Evolutionary conservation across 2,888 invertebrate genomes (phyloP).

Genomic region (Epicampocera succincta): DNA sequence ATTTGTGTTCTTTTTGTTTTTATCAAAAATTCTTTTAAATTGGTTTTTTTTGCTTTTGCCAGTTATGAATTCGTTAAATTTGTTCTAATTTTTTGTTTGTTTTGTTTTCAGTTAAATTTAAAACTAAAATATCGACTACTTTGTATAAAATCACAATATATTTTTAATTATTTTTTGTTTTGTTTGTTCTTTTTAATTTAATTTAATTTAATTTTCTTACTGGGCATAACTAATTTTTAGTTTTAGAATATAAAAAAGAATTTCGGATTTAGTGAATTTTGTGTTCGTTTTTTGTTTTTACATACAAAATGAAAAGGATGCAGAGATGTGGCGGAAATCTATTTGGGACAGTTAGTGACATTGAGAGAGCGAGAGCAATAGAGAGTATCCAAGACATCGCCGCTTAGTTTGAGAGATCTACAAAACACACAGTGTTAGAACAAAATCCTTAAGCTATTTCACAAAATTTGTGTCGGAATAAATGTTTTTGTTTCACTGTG

Average conservation of each 20-base stretch:
- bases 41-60: slow-evolving; percentile 37
- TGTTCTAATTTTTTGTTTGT: slow-evolving; percentile 53
- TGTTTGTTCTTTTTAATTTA: slow-evolving; percentile 42
- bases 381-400: slow-evolving; percentile 43
- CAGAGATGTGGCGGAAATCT: slow-evolving; percentile 36
- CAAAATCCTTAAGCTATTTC: slow-evolving; percentile 1
- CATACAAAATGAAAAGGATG: slow-evolving; percentile 36
- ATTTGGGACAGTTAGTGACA: slow-evolving; percentile 51
- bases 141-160: slow-evolving; percentile 74
- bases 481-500: slow-evolving; percentile 36
- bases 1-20: slow-evolving; percentile 20
- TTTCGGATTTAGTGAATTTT: slow-evolving; percentile 45
- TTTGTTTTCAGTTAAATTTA: slow-evolving; percentile 52
- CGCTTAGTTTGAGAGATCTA: slow-evolving; percentile 45
- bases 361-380: slow-evolving; percentile 42
- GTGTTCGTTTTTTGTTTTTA: slow-evolving; percentile 12
- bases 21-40: slow-evolving; percentile 49
- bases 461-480: slow-evolving; percentile 10
- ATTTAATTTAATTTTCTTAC: slow-evolving; percentile 30
- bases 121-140: slow-evolving; percentile 72
- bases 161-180: slow-evolving; percentile 60
- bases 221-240: slow-evolving; percentile 54
- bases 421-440: slow-evolving; percentile 35
- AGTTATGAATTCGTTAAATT: slow-evolving; percentile 63
- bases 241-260: slow-evolving; percentile 64